Conservation (phyloP, 2,113 vertebrate genomes). For the Amphiprion ocellaris region DNA sequence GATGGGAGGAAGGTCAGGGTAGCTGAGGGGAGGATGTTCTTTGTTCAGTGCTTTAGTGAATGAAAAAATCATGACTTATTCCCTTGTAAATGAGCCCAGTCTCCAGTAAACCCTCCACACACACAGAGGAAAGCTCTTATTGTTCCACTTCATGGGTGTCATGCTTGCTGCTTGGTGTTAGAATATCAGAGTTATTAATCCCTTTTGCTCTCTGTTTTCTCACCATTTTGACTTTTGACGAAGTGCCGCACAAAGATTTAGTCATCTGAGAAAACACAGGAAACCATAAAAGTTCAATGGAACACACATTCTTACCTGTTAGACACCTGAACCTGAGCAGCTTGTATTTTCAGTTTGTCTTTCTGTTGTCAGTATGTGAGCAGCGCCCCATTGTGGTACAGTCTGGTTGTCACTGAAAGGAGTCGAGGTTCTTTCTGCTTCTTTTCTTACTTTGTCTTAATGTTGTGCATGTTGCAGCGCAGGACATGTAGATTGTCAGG, state of each 20-base stretch:
- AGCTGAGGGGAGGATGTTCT: constrained; percentile 8
- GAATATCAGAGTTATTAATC: constrained; percentile 9
- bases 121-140: constrained; percentile 33
- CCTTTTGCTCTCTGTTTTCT: constrained; percentile 16
- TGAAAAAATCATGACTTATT: not conserved
- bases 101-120: constrained; percentile 18
- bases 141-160: constrained; percentile 29
- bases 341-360: not conserved
- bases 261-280: not conserved
- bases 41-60: constrained; percentile 15
- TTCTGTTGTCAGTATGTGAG: constrained; percentile 5
- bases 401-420: constrained; percentile 13
- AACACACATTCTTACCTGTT: constrained; percentile 24
- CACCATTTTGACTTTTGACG: not conserved
- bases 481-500: too few relatives aligned
- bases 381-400: constrained; percentile 70
- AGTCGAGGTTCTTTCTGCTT: too few relatives aligned
- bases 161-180: constrained; percentile 43
- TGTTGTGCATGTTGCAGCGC: too few relatives aligned
- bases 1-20: not conserved
- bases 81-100: constrained; percentile 44
- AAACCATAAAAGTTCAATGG: not conserved
- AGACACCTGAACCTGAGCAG: not conserved
- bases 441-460: too few relatives aligned
- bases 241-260: not conserved